Evolutionary conservation across 1,140 invertebrate species (phyloP), one percentile per base, ranked within the genome.

Genomic region (Cyphomyrmex costatus): DNA sequence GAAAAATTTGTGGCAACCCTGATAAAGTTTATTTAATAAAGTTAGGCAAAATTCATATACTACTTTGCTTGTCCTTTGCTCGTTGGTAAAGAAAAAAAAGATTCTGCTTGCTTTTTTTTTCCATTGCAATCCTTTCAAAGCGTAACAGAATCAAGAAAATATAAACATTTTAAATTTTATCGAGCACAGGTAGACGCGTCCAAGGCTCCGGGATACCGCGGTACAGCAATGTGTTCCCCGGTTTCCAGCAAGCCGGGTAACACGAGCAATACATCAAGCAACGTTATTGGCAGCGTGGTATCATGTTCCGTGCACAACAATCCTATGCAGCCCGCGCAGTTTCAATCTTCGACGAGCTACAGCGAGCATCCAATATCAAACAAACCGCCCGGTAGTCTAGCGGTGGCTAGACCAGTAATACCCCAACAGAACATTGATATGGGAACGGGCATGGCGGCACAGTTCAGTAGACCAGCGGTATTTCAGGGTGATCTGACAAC

Each of bases 191-290:
- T 97, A 3, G 97, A 98, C 94, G 97, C 97, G 10, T 96, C 97
- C 0, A 98, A 98, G 94, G 97, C 98, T 30, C 97, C 97, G 1
- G 98, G 98, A 14, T 98, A 98, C 92, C 96, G 97, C 91, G 96
- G 96, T 68, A 96, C 95, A 60, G 95, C 96, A 12, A 96, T 97
- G 83, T 97, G 97, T 91, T 97, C 97, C 0, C 97, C 97, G 0
- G 97, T 97, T 10, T 97, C 96, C 58, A 96, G 96, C 3, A 97
- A 97, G 87, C 95, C 96, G 7, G 96, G 96, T 24, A 96, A 94
- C 80, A 96, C 95, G 88, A 96, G 94, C 1, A 93, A 90, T 53
- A 84, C 87, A 0, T 90, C 86, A 7, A 89, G 70, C 21, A 88
- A 73, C 0, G 66, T 65, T 24, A 87, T 86, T 63, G 78, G 74